Conservation (phyloP, 1,140 invertebrate genomes). For the Eumaeus atala region DNA sequence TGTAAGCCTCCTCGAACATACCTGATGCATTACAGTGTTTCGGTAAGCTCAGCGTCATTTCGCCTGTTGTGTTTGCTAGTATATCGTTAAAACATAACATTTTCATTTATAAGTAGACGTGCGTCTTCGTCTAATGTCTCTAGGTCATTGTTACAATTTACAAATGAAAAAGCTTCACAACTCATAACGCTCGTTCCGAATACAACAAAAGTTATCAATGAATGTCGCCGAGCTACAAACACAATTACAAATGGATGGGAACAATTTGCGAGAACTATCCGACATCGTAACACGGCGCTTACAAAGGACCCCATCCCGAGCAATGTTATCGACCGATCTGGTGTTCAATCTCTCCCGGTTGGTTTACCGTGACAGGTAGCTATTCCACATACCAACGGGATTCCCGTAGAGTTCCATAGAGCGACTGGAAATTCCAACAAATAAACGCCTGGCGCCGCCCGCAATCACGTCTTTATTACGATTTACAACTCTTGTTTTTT, state of each 20-base stretch:
- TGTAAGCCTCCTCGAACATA: no score
- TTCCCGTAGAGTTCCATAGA: conserved; percentile 31
- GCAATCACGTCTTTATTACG: conserved; percentile 29
- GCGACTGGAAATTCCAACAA: conserved; percentile 31
- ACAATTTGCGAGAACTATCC: conserved; percentile 27
- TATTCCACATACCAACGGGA: conserved; percentile 34
- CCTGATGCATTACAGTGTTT: no score
- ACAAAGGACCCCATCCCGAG: conserved; percentile 26
- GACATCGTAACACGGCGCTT: conserved; percentile 20
- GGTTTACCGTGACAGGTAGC: conserved; percentile 41
- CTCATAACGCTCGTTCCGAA: no score
- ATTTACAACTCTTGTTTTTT: conserved; percentile 27
- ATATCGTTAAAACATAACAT: no score
- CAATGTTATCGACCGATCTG: conserved; percentile 31
- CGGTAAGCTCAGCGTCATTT: no score
- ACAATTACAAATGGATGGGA: conserved; percentile 31
- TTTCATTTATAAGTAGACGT: no score
- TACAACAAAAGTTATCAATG: conserved; percentile 3
- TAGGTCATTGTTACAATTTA: no score
- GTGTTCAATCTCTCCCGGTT: conserved; percentile 32
- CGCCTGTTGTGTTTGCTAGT: no score
- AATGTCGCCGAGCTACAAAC: conserved; percentile 12
- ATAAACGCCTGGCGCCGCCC: conserved; percentile 24
- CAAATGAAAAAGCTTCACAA: no score
- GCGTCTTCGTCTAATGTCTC: no score